Conservation (phyloP, 2,797 vertebrate species). For the Caiman crocodilus region DNA sequence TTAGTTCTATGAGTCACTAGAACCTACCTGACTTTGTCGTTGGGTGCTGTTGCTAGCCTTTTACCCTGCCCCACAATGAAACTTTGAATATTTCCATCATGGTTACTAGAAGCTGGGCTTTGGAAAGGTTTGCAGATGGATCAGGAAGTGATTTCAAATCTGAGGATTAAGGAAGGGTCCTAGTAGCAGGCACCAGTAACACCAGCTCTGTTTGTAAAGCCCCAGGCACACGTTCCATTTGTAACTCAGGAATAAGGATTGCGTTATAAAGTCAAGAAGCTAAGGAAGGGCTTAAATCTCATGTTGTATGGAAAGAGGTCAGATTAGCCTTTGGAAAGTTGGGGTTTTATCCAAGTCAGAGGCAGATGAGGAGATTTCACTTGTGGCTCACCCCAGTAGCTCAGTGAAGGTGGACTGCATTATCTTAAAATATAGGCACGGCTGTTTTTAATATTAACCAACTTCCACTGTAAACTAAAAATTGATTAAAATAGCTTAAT, state of each 20-base stretch:
- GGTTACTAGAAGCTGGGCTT: neutral
- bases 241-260: neutral
- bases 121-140: neutral
- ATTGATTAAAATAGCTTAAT: neutral
- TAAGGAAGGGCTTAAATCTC: neutral
- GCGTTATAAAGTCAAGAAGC: neutral
- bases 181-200: neutral
- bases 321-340: neutral
- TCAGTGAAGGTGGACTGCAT: neutral
- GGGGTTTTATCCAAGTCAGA: conserved; percentile 10
- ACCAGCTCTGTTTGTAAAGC: neutral
- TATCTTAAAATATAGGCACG: neutral
- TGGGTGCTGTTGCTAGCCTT: neutral
- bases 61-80: neutral
- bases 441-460: neutral
- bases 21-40: neutral
- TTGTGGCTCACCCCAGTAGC: neutral
- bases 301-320: neutral
- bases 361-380: neutral
- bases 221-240: neutral
- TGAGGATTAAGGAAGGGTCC: neutral
- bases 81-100: neutral
- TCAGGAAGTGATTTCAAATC: neutral
- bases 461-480: neutral
- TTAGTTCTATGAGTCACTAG: neutral